Base-by-base conservation (phyloP, 2,888 invertebrate genomes). In the Leucophora obtusa region DNA sequence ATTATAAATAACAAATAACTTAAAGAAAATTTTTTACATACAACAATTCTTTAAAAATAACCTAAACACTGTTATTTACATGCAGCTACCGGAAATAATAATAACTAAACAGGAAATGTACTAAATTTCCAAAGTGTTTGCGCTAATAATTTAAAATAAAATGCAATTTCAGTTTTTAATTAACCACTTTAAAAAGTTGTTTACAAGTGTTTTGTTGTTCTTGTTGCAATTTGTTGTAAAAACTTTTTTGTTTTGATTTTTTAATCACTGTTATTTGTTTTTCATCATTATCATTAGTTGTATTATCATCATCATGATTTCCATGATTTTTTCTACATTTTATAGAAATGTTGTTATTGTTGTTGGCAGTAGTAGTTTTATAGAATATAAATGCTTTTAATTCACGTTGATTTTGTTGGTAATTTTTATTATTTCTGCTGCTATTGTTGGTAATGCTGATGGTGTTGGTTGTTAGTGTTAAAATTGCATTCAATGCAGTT, bases 401-500 rank as follows among this genome's bases (percentile, higher is more conserved):
- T 62, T 62, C 47, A 72, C 63, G 60, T 63, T 75, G 68, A 28
- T 62, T 70, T 62, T 38, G 17, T 50, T 60, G 60, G 24, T 62
- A 59, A 47, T 59, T 58, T 21, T 43, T 65, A 24, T 76, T 38
- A n/a, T 43, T 47, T 17, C 15, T 77, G 68, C 43, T 77, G 68
- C 28, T 28, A 69, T 68, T 73, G 43, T 60, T 72, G 17, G 35
- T 62, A 38, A 50, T 59, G 18, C 24, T 78, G 71, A 50, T 71
- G 73, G 47, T 77, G 70, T 58, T 58, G 33, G 18, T 71, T 71
- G 62, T 56, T 60, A 47, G 62, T 78, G 18, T 62, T 33, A 59
- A 71, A 68, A 75, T 71, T 84, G 80, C 62, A 53, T 62, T 63
- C 51, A 76, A 56, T 50, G 70, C 70, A 73, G 17, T 71, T 66